Evolutionary conservation across 2,888 invertebrate genomes (phyloP).

Genomic region (Neocrepidodera transversa): DNA sequence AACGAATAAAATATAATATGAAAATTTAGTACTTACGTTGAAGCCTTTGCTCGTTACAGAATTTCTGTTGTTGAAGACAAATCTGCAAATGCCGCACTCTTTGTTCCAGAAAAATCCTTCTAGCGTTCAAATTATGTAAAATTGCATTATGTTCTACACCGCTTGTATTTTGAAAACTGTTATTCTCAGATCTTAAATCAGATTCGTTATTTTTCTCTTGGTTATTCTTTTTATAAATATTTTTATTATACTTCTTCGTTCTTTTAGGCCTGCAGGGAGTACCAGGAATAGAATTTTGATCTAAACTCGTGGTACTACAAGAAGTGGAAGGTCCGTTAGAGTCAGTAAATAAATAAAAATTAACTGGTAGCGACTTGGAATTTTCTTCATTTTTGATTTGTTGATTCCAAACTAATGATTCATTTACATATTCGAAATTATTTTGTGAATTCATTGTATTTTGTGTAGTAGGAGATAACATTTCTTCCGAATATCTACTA

Average conservation of each 20-base stretch:
- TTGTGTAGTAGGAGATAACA: constrained; percentile 42
- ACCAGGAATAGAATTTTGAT: constrained; percentile 53
- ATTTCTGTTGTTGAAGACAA: constrained; percentile 69
- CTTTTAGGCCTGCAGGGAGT: constrained; percentile 56
- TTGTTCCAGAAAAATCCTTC: constrained; percentile 64
- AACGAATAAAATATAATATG: no score
- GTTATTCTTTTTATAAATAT: constrained; percentile 51
- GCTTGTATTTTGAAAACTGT: constrained; percentile 27
- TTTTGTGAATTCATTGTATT: constrained; percentile 1
- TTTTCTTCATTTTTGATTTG: constrained; percentile 29
- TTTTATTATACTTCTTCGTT: constrained; percentile 57
- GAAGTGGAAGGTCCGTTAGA: constrained; percentile 49
- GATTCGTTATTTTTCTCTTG: constrained; percentile 44
- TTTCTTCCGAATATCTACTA: constrained; percentile 52
- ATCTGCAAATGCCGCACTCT: constrained; percentile 69
- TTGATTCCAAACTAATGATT: constrained; percentile 33
- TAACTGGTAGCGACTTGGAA: constrained; percentile 41
- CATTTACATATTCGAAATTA: constrained; percentile 31
- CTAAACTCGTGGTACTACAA: constrained; percentile 44
- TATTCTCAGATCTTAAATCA: constrained; percentile 2
- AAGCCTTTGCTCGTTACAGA: constrained; percentile 67
- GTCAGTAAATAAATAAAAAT: constrained; percentile 39
- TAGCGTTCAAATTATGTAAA: constrained; percentile 54
- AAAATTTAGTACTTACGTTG: constrained; percentile 70
- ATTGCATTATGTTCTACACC: constrained; percentile 48